phyloP scores from a whole-genome alignment of 2,888 invertebrate genomes.

The Dichetophora obliterata region DNA sequence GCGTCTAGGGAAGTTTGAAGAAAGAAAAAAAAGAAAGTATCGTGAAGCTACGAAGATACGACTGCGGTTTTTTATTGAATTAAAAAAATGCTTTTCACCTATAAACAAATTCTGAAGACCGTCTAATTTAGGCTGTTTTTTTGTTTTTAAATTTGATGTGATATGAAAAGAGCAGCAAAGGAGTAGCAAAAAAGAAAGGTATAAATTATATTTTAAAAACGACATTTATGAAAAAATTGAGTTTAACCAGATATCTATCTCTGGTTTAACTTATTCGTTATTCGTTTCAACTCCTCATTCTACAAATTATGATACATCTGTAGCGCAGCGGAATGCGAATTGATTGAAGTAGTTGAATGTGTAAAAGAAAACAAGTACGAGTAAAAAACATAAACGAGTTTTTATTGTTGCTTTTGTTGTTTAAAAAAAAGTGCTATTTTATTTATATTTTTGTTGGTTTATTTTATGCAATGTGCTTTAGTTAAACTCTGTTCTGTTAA shows the following conservation, averaged over 20 bases:
- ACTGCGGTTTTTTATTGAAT: background rate
- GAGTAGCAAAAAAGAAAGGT: background rate
- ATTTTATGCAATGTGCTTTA: conserved; percentile 19
- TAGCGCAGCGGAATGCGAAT: conserved; percentile 25
- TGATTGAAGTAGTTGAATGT: conserved; percentile 22
- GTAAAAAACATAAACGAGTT: conserved; percentile 28
- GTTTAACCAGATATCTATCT: too few relatives aligned
- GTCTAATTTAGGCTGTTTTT: too few relatives aligned
- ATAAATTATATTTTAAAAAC: too few relatives aligned
- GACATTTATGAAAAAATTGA: background rate
- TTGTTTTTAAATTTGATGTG: background rate
- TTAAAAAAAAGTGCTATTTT: background rate
- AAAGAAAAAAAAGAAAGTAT: background rate
- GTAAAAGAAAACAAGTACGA: conserved; percentile 7
- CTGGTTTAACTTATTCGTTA: too few relatives aligned
- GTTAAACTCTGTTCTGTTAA: conserved; percentile 1
- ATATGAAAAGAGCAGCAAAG: background rate
- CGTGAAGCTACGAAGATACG: background rate
- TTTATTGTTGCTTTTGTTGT: background rate
- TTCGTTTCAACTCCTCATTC: too few relatives aligned
- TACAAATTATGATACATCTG: background rate
- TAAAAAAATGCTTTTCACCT: background rate
- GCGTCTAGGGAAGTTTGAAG: background rate
- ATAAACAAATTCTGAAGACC: background rate
- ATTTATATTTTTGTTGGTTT: background rate